Conservation (phyloP, 2,888 invertebrate species). For the Caenorhabditis imperialis region DNA sequence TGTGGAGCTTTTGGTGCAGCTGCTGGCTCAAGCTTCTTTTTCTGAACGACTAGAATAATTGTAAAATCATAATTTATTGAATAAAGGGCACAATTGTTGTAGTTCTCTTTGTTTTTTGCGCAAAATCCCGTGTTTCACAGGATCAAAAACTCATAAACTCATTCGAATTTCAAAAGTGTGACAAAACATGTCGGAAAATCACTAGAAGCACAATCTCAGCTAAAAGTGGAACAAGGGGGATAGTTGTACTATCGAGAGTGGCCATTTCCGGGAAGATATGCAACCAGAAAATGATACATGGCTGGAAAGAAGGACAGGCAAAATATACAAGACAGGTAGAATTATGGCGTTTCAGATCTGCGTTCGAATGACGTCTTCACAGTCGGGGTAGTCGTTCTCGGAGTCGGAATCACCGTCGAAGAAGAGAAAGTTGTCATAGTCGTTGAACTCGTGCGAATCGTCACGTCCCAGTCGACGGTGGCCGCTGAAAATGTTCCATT, state of each 20-base stretch:
- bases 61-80: not conserved
- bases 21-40: not conserved
- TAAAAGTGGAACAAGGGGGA: too few relatives aligned
- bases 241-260: conserved; percentile 37
- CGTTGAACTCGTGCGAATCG: conserved; percentile 67
- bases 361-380: conserved; percentile 45
- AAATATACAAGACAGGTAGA: conserved; percentile 48
- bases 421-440: conserved; percentile 65
- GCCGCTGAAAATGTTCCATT: conserved; percentile 54
- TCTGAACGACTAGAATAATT: not conserved
- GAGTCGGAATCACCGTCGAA: conserved; percentile 41
- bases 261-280: conserved; percentile 40
- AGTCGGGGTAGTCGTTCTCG: conserved; percentile 45
- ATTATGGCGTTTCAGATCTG: conserved; percentile 33
- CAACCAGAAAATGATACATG: conserved; percentile 45
- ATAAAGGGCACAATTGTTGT: too few relatives aligned
- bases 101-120: conserved; percentile 15
- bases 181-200: too few relatives aligned
- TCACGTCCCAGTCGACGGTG: conserved; percentile 61
- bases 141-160: conserved; percentile 6
- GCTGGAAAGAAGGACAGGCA: conserved; percentile 20
- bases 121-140: conserved; percentile 41
- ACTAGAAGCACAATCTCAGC: too few relatives aligned
- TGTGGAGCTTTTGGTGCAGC: not conserved
- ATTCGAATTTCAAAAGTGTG: not conserved